These are phyloP conservation scores for Phenacoccus solenopsis DNA, from an alignment of 1,140 invertebrate species.

Conservation along the genomic window DNA sequence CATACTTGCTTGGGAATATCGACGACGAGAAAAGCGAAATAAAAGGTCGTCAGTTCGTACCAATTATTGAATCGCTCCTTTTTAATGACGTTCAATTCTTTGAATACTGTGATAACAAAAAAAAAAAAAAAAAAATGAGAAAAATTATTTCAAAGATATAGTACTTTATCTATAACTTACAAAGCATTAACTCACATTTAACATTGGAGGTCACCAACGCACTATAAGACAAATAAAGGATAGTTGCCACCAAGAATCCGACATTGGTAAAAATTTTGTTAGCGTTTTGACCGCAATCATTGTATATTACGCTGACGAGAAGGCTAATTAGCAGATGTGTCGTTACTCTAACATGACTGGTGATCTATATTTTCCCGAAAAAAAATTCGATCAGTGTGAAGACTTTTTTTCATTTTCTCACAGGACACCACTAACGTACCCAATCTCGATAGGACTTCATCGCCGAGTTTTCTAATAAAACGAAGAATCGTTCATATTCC, in stretches of 20 bases:
- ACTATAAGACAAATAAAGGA: constrained; percentile 54
- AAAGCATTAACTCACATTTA: constrained; percentile 45
- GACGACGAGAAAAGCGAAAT: constrained; percentile 52
- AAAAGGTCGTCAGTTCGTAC: constrained; percentile 85
- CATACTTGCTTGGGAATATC: constrained; percentile 57
- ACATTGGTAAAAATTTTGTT: constrained; percentile 56
- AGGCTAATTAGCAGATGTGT: constrained; percentile 51
- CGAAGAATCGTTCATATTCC: constrained; percentile 42
- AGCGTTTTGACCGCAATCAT: constrained; percentile 48
- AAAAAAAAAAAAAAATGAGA: no score
- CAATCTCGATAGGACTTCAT: constrained; percentile 56
- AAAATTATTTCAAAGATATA: no score
- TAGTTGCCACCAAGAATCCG: constrained; percentile 47
- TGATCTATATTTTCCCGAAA: constrained; percentile 50
- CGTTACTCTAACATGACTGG: constrained; percentile 48
- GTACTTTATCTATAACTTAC: no score
- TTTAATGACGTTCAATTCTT: constrained; percentile 65
- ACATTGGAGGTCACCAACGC: constrained; percentile 62
- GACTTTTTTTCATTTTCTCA: no score
- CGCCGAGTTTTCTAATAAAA: constrained; percentile 45
- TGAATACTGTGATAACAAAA: constrained; percentile 50
- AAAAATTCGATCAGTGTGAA: constrained; percentile 20
- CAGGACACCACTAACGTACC: constrained; percentile 25
- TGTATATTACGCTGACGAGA: constrained; percentile 49
- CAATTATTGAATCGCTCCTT: constrained; percentile 91